Evolutionary conservation across 2,797 vertebrate genomes (phyloP).

Genomic region (Enoplosus armatus): DNA sequence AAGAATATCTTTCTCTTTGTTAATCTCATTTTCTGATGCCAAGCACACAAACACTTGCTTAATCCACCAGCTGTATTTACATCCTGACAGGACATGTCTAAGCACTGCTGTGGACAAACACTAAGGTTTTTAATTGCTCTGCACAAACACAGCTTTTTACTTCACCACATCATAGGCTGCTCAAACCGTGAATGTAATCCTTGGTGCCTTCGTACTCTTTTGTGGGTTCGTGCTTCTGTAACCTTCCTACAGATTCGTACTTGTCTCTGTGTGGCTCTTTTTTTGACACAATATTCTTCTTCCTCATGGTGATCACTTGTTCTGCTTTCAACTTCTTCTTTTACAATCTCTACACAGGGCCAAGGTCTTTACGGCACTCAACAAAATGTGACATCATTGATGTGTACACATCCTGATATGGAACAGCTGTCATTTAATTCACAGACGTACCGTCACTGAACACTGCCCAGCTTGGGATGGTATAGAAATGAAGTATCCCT

Average conservation of each 20-base stretch:
- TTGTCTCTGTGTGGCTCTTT: background rate
- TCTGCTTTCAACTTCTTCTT: background rate
- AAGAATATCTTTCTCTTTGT: conserved; percentile 5
- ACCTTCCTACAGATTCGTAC: background rate
- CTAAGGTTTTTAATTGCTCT: conserved; percentile 10
- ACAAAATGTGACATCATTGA: background rate
- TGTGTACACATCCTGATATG: background rate
- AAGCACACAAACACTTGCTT: conserved; percentile 7
- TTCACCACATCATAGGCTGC: conserved; percentile 4
- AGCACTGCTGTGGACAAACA: background rate
- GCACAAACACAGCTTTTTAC: conserved; percentile 15
- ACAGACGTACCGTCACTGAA: background rate
- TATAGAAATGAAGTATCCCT: background rate
- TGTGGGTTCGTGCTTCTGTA: background rate
- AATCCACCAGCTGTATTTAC: conserved; percentile 25
- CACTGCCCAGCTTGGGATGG: background rate
- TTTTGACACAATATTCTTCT: background rate
- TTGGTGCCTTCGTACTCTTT: background rate
- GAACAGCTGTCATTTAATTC: background rate
- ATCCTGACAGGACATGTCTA: conserved; percentile 4
- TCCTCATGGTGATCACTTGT: background rate
- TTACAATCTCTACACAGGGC: background rate
- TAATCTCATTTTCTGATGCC: conserved; percentile 30
- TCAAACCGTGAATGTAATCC: background rate
- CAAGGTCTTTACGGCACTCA: background rate